Percentiles rank a stretch among this genome's conserved stretches.
Evolutionary conservation across 2,797 vertebrate genomes (phyloP).

Genomic region (Sebastes miniatus): DNA sequence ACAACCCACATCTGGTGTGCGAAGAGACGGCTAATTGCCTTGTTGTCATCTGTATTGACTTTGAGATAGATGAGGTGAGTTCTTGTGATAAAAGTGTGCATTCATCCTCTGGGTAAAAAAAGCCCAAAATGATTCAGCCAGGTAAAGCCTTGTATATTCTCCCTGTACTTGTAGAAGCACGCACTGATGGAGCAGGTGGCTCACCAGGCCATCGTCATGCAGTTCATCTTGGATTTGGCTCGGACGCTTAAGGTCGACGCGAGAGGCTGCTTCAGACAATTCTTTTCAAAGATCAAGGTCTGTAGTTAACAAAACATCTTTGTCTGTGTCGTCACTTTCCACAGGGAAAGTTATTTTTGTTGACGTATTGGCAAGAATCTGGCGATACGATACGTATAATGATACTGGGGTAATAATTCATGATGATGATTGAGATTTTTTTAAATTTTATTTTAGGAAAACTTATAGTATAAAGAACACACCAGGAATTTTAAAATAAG

Average conservation of each 20-base stretch:
- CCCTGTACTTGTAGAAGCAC: conserved; percentile 81
- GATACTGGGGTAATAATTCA: neutral
- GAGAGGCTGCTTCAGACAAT: conserved; percentile 89
- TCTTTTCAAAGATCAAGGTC: conserved; percentile 93
- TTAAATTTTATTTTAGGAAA: too few species aligned
- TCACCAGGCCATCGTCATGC: conserved; percentile 93
- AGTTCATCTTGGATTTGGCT: conserved; percentile 91
- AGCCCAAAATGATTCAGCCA: neutral
- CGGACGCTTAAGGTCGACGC: conserved; percentile 88
- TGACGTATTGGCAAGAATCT: neutral
- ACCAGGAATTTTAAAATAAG: too few species aligned
- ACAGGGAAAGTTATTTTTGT: neutral
- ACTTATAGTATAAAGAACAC: too few species aligned
- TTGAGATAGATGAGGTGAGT: conserved; percentile 90
- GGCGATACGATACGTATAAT: too few species aligned
- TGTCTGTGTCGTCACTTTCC: neutral
- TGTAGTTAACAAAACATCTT: neutral
- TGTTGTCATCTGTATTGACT: conserved; percentile 90
- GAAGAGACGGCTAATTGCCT: conserved; percentile 91
- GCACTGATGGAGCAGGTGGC: conserved; percentile 93
- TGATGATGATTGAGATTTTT: too few species aligned
- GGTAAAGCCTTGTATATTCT: neutral
- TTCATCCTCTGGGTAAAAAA: neutral
- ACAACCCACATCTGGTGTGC: conserved; percentile 88
- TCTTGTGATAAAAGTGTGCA: neutral